phyloP scores from a whole-genome alignment of 2,797 vertebrate genomes.

The Tinamus major region DNA sequence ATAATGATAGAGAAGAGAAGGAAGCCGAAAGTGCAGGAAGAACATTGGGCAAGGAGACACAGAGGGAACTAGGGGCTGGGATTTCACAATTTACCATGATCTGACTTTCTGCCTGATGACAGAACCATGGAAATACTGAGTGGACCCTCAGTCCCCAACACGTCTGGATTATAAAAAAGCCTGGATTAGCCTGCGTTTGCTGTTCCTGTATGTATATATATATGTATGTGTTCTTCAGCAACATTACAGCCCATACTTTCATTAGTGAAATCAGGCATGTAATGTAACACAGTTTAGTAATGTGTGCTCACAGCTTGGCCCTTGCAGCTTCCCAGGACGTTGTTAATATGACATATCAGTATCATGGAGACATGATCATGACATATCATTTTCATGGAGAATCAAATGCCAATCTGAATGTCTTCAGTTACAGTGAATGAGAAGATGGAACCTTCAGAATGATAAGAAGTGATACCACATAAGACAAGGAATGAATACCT shows the following conservation, averaged over 20 bases:
- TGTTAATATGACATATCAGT: neutral
- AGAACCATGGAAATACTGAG: neutral
- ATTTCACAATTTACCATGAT: neutral
- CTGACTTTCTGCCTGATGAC: neutral
- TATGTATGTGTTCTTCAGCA: neutral
- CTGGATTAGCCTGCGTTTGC: conserved; percentile 50
- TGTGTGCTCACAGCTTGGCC: neutral
- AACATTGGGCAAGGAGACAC: neutral
- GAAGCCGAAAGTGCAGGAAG: neutral
- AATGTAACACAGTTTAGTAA: neutral
- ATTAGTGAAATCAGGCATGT: neutral
- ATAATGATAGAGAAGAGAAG: neutral
- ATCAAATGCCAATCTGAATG: neutral
- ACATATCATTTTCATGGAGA: neutral
- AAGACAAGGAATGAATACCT: neutral
- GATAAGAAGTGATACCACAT: neutral
- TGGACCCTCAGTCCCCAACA: neutral
- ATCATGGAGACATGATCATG: neutral
- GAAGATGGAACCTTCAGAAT: neutral
- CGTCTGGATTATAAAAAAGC: neutral
- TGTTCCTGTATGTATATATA: neutral
- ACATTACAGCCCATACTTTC: neutral
- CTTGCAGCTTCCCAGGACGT: neutral
- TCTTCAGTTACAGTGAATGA: neutral
- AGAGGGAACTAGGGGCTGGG: neutral